Base-by-base conservation (phyloP, 2,113 vertebrate genomes). In the Balaenoptera acutorostrata region DNA sequence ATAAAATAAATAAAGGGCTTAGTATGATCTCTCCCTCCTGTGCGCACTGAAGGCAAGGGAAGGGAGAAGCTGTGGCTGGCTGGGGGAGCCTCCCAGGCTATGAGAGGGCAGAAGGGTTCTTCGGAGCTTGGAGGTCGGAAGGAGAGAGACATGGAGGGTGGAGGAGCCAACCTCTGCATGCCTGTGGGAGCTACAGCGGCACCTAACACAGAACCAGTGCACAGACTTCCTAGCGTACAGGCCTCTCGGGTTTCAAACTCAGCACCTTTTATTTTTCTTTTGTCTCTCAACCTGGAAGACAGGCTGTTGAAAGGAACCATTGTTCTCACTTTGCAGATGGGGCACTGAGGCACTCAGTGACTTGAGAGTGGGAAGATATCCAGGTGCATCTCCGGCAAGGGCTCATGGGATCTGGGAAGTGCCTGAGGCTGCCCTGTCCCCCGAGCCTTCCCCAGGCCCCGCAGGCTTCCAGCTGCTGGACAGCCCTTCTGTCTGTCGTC, bases 81-180 rank as follows among this genome's bases (percentile, higher is more conserved):
- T 10, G 20, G 29, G 23, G 74, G 2, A 8, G 1, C 3, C 36
- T 52, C 49, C 8, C 4, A 71, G 52, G 23, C 69, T 52, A 14
- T 23, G 49, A 71, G n/a, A 52, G 31, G 27, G 64, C 39, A 74
- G 57, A 81, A 27, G 57, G 74, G 36, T n/a, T 87, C 46, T 81
- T 25, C 4, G n/a, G 41, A 75, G 61, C 25, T 13, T 15, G n/a
- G 33, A 84, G 59, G 33, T 41, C 6, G 7, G 52, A 74, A 59
- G 33, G 52, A n/a, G 18, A 29, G 18, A 29, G 20, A 44, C 55
- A 27, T 25, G 23, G 27, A 36, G 10, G 18, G 1, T 9, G 9
- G 21, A 33, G 15, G 59, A 63, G n/a, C 12, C 0, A 20, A 33
- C 14, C 13, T 0, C 1, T 5, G 27, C 5, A 0, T 49, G 36